Evolutionary conservation across 2,113 vertebrate species (phyloP), one percentile per base, ranked within the genome.

Genomic region (Calyptomena viridis): DNA sequence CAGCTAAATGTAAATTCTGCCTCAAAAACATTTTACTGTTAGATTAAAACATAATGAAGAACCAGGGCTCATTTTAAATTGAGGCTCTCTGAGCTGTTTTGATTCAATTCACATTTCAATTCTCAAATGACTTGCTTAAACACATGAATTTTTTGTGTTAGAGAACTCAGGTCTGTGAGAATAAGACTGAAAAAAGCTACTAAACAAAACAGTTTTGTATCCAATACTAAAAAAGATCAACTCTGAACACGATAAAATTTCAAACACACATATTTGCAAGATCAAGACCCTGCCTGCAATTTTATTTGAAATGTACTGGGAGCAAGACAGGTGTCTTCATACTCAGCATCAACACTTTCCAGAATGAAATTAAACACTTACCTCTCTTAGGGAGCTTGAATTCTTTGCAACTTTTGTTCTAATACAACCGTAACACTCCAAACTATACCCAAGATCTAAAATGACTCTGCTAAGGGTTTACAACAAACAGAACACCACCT

Each of bases 401-500:
- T 31, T 75, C 40, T 73, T 73, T 40, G 46, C 21, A 72, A 10
- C 5, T 79, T 68, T 22, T 24, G 5, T 47, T 83, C 39, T 24
- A 69, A 17, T 78, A 47, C 14, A 83, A 39, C 13, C 22, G 17
- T 31, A 74, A n/a, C 18, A 68, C 8, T 39, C 14, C 33, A 55
- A 52, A 39, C 21, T 56, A 58, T 7, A 85, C 6, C 12, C 0
- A 3, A 56, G 42, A 58, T 39, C 4, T 62, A 55, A 85, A 89
- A 50, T 25, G 0, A 75, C 11, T 86, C 60, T 55, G 16, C 24
- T 60, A 52, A 55, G 6, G 22, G 8, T 67, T 80, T 74, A 33
- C 18, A 83, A 83, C 8, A 71, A 92, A 66, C 31, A 80, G 19
- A 93, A 80, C 44, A 39, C 2, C 97, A 99, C 99, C 99, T 87